Evolutionary conservation across 2,797 vertebrate genomes (phyloP), one percentile per base, ranked within the genome.

Genomic region (Orestias chungarensis): DNA sequence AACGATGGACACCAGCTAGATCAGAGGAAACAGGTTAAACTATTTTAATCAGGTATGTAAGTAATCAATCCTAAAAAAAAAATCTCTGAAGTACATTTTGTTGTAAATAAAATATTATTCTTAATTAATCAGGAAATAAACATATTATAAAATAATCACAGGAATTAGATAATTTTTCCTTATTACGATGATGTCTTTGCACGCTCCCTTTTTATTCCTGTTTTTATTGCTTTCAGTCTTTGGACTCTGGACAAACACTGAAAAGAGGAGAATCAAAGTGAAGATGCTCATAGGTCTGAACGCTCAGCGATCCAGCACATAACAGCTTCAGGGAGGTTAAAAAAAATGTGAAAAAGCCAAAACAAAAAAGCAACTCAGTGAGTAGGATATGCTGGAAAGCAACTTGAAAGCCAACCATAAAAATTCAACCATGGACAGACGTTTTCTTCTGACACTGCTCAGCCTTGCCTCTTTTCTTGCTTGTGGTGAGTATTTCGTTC

Each of bases 181-280:
- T 27, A 14, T 52, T 29, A 54, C 4, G n/a, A 42, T 15, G 10
- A 18, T 23, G 27, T 20, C 8, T 43, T 64, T 46, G 64, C 43
- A n/a, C 57, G 23, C 57, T 40, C 33, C 57, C 57, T 61, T 59
- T 66, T 84, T 82, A 70, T 83, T 46, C 50, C 64, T 70, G 76
- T 91, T 95, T n/a, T 95, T 93, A 94, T 74, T 77, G 79, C 82
- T 74, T 64, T 83, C 83, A 89, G 81, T 86, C 93, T 93, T 94
- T 95, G 94, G 83, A 95, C 94, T 85, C 84, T 81, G 61, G 71
- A 50, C n/a, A 50, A 83, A 78, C 75, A 68, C 70, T 91, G 85
- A 94, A 93, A 95, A 93, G 90, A 81, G 68, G 14, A 2, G 70
- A 82, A 62, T 23, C 12, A 5, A 10, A 18, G 70, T 79, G 81